A percentile compares a stretch with the other conserved stretches of the same genome.
phyloP scores from a whole-genome alignment of 2,888 invertebrate genomes.

The Apotomis betuletana region DNA sequence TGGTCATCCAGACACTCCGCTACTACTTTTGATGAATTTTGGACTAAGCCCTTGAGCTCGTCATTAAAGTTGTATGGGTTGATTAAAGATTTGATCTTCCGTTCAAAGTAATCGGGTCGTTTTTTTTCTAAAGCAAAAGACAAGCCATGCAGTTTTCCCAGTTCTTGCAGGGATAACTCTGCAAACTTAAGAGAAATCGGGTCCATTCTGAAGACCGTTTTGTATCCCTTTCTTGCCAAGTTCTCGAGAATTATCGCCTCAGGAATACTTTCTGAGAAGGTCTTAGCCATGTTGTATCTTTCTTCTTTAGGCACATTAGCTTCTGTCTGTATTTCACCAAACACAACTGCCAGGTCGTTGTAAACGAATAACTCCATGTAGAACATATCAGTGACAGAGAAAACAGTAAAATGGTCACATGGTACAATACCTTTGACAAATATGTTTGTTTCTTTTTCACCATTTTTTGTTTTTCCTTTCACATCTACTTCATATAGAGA shows the following conservation, averaged over 20 bases:
- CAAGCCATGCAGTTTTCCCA: constrained; percentile 53
- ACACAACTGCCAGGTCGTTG: constrained; percentile 50
- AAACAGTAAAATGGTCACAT: not conserved
- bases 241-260: constrained; percentile 53
- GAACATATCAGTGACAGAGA: constrained; percentile 12
- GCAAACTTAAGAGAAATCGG: constrained; percentile 50
- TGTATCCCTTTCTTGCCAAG: constrained; percentile 50
- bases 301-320: constrained; percentile 44
- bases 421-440: constrained; percentile 23
- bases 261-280: constrained; percentile 45
- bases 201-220: constrained; percentile 47
- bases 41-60: not conserved
- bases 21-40: not conserved
- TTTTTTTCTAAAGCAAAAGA: constrained; percentile 50
- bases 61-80: constrained; percentile 11
- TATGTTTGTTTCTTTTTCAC: constrained; percentile 27
- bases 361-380: constrained; percentile 46
- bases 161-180: constrained; percentile 48
- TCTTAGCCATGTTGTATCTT: constrained; percentile 46
- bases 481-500: constrained; percentile 28
- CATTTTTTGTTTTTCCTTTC: constrained; percentile 15
- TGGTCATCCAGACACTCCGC: constrained; percentile 47
- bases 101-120: constrained; percentile 39
- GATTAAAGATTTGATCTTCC: not conserved
- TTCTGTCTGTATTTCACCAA: constrained; percentile 49